phyloP scores from a whole-genome alignment of 1,140 invertebrate genomes.

The Oryzaephilus surinamensis region DNA sequence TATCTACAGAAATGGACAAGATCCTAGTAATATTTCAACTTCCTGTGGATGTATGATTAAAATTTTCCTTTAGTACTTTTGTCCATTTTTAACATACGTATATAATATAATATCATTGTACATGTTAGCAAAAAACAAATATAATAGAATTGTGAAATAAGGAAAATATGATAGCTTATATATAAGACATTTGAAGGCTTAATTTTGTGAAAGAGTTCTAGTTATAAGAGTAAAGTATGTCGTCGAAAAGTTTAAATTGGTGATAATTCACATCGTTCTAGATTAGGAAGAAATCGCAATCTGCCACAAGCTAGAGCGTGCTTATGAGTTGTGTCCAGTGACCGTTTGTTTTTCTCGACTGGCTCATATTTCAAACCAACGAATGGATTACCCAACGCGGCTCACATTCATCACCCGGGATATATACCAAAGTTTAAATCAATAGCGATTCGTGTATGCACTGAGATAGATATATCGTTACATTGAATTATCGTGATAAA shows the following conservation, averaged over 20 bases:
- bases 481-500: constrained; percentile 26
- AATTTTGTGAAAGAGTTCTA: constrained; percentile 4
- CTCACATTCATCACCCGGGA: constrained; percentile 32
- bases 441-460: constrained; percentile 28
- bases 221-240: constrained; percentile 15
- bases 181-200: too few relatives aligned
- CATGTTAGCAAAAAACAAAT: too few relatives aligned
- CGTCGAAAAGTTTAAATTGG: constrained; percentile 30
- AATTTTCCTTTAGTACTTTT: too few relatives aligned
- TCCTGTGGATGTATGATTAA: too few relatives aligned
- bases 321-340: constrained; percentile 31
- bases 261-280: constrained; percentile 29
- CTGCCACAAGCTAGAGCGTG: constrained; percentile 27
- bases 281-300: constrained; percentile 26
- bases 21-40: too few relatives aligned
- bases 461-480: constrained; percentile 25
- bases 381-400: constrained; percentile 25
- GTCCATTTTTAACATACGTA: too few relatives aligned
- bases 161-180: too few relatives aligned
- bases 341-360: constrained; percentile 28
- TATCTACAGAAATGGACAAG: too few relatives aligned
- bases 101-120: too few relatives aligned
- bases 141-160: too few relatives aligned
- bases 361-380: constrained; percentile 25
- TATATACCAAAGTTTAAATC: constrained; percentile 33